A percentile compares a stretch with the other conserved stretches of the same genome.
Conservation (phyloP, 2,888 invertebrate species). For the Rhorus exstirpatorius region DNA sequence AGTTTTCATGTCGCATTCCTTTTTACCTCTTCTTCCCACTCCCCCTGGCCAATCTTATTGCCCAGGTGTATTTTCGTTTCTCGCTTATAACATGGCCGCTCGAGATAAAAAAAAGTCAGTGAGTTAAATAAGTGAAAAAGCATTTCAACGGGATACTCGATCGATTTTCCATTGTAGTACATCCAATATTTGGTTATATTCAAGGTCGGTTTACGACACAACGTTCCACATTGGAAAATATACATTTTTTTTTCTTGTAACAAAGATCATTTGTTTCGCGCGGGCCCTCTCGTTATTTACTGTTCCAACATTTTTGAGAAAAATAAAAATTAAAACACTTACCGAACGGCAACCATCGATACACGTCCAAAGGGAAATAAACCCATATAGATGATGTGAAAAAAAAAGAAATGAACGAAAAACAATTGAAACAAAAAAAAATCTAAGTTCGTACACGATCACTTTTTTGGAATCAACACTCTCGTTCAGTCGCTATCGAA, state of each 20-base stretch:
- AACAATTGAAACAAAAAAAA: conserved; percentile 32
- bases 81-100: conserved; percentile 67
- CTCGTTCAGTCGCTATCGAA: conserved; percentile 18
- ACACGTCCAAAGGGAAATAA: conserved; percentile 73
- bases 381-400: conserved; percentile 37
- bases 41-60: conserved; percentile 34
- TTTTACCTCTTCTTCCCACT: conserved; percentile 1
- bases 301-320: conserved; percentile 13
- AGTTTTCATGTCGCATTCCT: conserved; percentile 57
- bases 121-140: conserved; percentile 45
- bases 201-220: too few relatives aligned
- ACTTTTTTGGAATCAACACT: conserved; percentile 50
- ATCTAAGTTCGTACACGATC: conserved; percentile 43
- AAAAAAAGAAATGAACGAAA: conserved; percentile 32
- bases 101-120: conserved; percentile 65
- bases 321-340: too few relatives aligned
- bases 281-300: conserved; percentile 22
- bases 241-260: not conserved
- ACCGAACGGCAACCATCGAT: conserved; percentile 82
- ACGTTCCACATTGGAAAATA: too few relatives aligned
- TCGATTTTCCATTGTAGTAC: conserved; percentile 37
- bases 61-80: conserved; percentile 69
- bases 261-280: not conserved
- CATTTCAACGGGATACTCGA: conserved; percentile 53
- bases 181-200: not conserved